These are phyloP conservation scores for Rhinogobio ventralis DNA, from an alignment of 2,797 vertebrate species.

Conservation along the genomic window DNA sequence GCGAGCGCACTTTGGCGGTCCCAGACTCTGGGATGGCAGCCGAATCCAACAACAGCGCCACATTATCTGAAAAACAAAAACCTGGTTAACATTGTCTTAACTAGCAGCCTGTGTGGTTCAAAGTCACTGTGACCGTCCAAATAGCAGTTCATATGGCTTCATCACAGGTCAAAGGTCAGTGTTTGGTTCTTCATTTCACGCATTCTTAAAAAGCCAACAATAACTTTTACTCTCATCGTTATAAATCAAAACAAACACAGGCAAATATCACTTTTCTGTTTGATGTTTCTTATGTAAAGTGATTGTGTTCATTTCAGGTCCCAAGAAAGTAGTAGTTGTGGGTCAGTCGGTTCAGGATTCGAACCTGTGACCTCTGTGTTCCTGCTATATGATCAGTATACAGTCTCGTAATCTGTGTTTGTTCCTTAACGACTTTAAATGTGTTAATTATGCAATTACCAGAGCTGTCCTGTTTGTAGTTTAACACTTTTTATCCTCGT, in stretches of 20 bases:
- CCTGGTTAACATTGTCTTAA: not conserved
- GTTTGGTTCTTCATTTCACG: not conserved
- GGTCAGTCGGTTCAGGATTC: not conserved
- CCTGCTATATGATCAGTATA: not conserved
- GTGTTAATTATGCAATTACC: conserved; percentile 14
- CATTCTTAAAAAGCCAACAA: not conserved
- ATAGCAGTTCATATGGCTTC: not conserved
- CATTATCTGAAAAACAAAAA: conserved; percentile 68
- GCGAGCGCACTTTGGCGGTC: conserved; percentile 79
- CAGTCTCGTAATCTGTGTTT: not conserved
- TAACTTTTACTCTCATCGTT: not conserved
- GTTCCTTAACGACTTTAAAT: not conserved
- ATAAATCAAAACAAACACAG: not conserved
- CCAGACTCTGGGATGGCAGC: conserved; percentile 74
- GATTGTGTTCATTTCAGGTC: not conserved
- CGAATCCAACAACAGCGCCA: conserved; percentile 68
- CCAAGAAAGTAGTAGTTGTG: not conserved
- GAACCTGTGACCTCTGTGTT: too few species aligned
- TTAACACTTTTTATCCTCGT: too few species aligned
- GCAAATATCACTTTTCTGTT: not conserved
- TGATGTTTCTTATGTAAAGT: not conserved
- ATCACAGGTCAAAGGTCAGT: not conserved
- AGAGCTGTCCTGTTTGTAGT: not conserved
- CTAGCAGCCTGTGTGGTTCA: not conserved
- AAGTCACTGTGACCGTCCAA: not conserved